These are phyloP conservation scores for Andricus grossulariae DNA, from an alignment of 1,140 invertebrate species.

Conservation along the genomic window DNA sequence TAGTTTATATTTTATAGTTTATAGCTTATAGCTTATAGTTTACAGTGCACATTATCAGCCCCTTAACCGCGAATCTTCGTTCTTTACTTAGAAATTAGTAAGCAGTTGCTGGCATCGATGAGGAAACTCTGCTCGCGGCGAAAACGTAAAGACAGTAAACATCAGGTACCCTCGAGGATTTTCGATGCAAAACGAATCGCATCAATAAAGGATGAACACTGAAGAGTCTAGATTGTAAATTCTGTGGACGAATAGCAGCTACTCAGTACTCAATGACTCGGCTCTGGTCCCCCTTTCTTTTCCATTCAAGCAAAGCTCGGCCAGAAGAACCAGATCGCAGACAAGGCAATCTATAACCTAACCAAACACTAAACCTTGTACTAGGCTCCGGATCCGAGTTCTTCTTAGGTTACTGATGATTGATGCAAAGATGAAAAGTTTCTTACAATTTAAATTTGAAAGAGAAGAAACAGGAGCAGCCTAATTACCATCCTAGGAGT, in stretches of 20 bases:
- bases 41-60: background rate
- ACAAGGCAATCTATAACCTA: constrained; percentile 68
- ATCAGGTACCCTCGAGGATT: constrained; percentile 49
- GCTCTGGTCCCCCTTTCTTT: constrained; percentile 49
- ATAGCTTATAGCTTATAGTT: background rate
- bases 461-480: too few species aligned
- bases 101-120: constrained; percentile 15
- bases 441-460: too few species aligned
- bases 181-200: constrained; percentile 61
- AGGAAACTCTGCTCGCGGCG: background rate
- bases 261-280: constrained; percentile 48
- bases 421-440: constrained; percentile 22
- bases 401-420: constrained; percentile 38
- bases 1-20: too few species aligned
- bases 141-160: constrained; percentile 46
- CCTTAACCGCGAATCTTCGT: background rate
- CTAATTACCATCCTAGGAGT: too few species aligned
- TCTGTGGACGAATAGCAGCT: constrained; percentile 48
- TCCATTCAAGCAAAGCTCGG: constrained; percentile 49
- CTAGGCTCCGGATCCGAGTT: constrained; percentile 39
- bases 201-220: constrained; percentile 62
- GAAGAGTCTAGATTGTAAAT: constrained; percentile 59
- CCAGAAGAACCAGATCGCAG: constrained; percentile 65
- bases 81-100: background rate
- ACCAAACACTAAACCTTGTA: constrained; percentile 65